Evolutionary conservation across 2,888 invertebrate genomes (phyloP).

Genomic region (Xestia c-nigrum): DNA sequence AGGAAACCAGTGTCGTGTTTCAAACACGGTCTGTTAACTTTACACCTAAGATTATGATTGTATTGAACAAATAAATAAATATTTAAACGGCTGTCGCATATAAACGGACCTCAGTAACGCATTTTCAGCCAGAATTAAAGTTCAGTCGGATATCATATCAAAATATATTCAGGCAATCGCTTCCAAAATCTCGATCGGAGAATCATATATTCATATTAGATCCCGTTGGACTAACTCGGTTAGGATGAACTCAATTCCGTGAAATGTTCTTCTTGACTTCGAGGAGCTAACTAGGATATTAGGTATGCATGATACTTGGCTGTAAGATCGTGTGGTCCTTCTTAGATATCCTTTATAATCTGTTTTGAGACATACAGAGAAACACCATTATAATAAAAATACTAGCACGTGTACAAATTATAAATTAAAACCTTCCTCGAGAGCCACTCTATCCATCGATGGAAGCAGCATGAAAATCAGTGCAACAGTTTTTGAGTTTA

Average conservation of each 20-base stretch:
- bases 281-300: slow-evolving; percentile 44
- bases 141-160: not conserved
- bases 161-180: slow-evolving; percentile 33
- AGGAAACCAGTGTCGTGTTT: too few relatives aligned
- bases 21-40: too few relatives aligned
- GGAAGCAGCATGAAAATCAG: too few relatives aligned
- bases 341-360: not conserved
- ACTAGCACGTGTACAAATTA: too few relatives aligned
- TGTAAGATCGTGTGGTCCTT: not conserved
- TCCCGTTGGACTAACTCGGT: slow-evolving; percentile 43
- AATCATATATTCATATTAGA: slow-evolving; percentile 56
- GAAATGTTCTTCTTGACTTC: slow-evolving; percentile 47
- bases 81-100: not conserved
- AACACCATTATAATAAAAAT: not conserved
- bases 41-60: not conserved
- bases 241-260: slow-evolving; percentile 47
- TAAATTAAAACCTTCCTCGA: too few relatives aligned
- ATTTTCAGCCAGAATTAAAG: not conserved
- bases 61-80: not conserved
- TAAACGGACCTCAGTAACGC: not conserved
- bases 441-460: too few relatives aligned
- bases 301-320: slow-evolving; percentile 36
- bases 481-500: too few relatives aligned
- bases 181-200: slow-evolving; percentile 39
- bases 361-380: not conserved